These are phyloP conservation scores for Macaria liturata DNA, from an alignment of 2,888 invertebrate genomes.

Conservation along the genomic window DNA sequence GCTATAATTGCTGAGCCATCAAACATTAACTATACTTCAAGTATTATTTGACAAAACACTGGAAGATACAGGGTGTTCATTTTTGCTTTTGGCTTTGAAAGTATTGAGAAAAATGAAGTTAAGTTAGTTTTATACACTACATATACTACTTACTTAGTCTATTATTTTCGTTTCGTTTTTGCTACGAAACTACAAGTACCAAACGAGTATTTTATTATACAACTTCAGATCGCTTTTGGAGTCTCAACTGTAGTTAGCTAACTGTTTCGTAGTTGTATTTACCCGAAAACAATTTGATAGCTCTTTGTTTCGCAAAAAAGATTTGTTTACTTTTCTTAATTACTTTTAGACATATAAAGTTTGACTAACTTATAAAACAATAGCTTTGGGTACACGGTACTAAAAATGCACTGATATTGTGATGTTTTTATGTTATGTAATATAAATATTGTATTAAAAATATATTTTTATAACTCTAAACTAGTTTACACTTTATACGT, in stretches of 20 bases:
- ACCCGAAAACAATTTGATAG: constrained; percentile 13
- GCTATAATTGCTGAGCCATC: constrained; percentile 21
- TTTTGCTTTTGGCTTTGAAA: too few relatives aligned
- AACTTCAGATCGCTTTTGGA: constrained; percentile 7
- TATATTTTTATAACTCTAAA: too few relatives aligned
- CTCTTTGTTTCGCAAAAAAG: neutral
- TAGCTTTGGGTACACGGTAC: too few relatives aligned
- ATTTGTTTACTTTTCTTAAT: neutral
- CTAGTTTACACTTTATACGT: too few relatives aligned
- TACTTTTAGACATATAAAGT: neutral
- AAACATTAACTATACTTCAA: constrained; percentile 4
- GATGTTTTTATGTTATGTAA: too few relatives aligned
- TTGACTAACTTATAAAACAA: too few relatives aligned
- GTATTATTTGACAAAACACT: neutral
- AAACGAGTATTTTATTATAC: constrained; percentile 14
- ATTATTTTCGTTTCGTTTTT: too few relatives aligned
- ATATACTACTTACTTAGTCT: too few relatives aligned
- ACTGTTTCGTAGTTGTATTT: constrained; percentile 7
- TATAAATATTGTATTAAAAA: too few relatives aligned
- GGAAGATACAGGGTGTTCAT: neutral
- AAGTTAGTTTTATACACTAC: too few relatives aligned
- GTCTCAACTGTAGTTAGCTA: constrained; percentile 3
- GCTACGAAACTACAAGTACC: neutral
- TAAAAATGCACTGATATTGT: too few relatives aligned
- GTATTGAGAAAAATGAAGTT: too few relatives aligned